These are phyloP conservation scores for Linurgus olivaceus DNA, from an alignment of 2,797 vertebrate species.

Conservation along the genomic window DNA sequence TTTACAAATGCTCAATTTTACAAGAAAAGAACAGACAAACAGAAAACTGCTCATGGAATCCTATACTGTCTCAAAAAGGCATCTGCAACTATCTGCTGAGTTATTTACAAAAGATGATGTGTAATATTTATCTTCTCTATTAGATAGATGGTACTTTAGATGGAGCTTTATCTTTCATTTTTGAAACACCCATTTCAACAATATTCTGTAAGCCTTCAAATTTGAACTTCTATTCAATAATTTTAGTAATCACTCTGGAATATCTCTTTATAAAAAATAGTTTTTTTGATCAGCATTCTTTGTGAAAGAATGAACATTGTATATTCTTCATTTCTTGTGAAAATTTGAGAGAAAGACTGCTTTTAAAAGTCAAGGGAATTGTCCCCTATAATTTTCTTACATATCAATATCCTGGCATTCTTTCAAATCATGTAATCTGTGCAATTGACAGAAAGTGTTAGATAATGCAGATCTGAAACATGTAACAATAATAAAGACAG, in stretches of 20 bases:
- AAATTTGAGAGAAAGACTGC: not conserved
- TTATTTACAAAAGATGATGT: not conserved
- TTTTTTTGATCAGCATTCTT: not conserved
- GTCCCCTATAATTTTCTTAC: slow-evolving; percentile 2
- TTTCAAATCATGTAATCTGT: slow-evolving; percentile 5
- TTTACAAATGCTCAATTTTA: not conserved
- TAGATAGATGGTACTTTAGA: not conserved
- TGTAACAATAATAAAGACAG: slow-evolving; percentile 7
- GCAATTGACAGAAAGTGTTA: not conserved
- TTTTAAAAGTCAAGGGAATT: slow-evolving; percentile 20
- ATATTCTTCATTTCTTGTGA: not conserved
- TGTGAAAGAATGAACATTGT: not conserved
- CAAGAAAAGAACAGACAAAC: not conserved
- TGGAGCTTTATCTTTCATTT: not conserved
- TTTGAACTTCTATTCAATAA: not conserved
- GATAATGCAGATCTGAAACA: slow-evolving; percentile 14
- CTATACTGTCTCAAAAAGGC: not conserved
- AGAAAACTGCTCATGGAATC: not conserved
- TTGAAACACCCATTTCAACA: not conserved
- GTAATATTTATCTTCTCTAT: not conserved
- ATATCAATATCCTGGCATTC: not conserved
- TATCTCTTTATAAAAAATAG: not conserved
- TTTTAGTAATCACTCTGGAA: not conserved
- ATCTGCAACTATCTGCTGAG: not conserved
- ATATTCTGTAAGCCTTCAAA: not conserved